Percentiles rank a stretch among this genome's conserved stretches.
phyloP scores from a whole-genome alignment of 2,797 vertebrate genomes.

The Pseudotriccus pelzelni region DNA sequence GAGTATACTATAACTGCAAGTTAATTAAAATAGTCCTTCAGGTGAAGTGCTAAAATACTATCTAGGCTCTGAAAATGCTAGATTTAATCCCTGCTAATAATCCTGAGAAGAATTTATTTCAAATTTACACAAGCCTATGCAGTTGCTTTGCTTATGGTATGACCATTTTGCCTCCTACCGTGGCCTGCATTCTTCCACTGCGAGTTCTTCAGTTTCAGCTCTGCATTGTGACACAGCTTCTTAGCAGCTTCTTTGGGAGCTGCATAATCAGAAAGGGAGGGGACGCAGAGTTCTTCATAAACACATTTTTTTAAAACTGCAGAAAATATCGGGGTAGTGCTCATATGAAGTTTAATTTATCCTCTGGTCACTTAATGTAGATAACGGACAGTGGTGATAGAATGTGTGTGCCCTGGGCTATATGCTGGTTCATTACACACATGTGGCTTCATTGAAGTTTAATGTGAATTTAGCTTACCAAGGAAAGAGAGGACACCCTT shows the following conservation, averaged over 20 bases:
- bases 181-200: background rate
- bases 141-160: background rate
- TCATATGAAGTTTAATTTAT: background rate
- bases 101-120: background rate
- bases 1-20: background rate
- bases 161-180: background rate
- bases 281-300: background rate
- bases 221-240: background rate
- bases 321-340: background rate
- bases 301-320: background rate
- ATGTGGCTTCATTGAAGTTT: background rate
- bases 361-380: background rate
- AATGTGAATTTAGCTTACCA: background rate
- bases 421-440: background rate
- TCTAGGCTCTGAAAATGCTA: background rate
- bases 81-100: background rate
- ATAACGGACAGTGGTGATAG: background rate
- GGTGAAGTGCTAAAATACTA: background rate
- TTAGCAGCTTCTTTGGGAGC: background rate
- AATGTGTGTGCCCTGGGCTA: background rate
- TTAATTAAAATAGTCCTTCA: background rate
- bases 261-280: background rate
- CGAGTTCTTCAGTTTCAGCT: background rate
- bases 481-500: background rate
- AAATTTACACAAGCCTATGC: background rate